Percentiles rank a stretch among this genome's conserved stretches.
Conservation (phyloP, 2,113 vertebrate genomes). For the Chunga burmeisteri region DNA sequence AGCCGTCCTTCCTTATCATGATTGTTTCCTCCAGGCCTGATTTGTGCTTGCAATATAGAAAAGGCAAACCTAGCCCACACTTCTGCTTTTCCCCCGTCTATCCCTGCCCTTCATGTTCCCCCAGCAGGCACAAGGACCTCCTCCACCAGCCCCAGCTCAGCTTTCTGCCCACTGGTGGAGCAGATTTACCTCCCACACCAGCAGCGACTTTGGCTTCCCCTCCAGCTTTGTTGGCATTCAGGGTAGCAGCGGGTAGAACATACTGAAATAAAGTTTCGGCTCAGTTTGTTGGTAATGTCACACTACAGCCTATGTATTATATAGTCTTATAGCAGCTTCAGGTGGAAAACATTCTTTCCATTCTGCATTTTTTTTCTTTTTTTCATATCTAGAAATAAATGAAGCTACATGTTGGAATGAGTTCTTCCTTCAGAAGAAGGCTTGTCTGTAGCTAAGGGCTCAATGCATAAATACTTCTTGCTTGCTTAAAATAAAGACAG, state of each 20-base stretch:
- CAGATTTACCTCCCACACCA: not conserved
- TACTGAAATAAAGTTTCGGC: not conserved
- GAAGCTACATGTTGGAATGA: not conserved
- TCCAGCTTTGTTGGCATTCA: not conserved
- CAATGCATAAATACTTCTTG: not conserved
- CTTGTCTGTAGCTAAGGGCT: slow-evolving; percentile 2
- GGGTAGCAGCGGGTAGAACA: not conserved
- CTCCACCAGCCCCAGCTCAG: not conserved
- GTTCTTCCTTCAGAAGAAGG: not conserved
- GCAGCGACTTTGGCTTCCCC: not conserved
- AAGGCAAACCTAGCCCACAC: not conserved
- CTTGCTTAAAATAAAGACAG: slow-evolving; percentile 35
- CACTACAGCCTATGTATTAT: not conserved
- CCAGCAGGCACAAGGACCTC: not conserved
- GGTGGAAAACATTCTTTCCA: not conserved
- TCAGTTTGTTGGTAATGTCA: not conserved
- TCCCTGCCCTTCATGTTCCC: not conserved
- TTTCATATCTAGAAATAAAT: not conserved
- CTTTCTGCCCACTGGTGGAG: not conserved
- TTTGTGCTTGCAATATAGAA: not conserved
- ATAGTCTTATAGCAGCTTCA: not conserved
- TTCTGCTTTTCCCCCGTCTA: not conserved
- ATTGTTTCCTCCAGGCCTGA: not conserved
- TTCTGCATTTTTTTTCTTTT: not conserved
- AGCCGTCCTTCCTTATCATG: not conserved